phyloP scores from a whole-genome alignment of 2,888 invertebrate genomes.

The Homarus gammarus region DNA sequence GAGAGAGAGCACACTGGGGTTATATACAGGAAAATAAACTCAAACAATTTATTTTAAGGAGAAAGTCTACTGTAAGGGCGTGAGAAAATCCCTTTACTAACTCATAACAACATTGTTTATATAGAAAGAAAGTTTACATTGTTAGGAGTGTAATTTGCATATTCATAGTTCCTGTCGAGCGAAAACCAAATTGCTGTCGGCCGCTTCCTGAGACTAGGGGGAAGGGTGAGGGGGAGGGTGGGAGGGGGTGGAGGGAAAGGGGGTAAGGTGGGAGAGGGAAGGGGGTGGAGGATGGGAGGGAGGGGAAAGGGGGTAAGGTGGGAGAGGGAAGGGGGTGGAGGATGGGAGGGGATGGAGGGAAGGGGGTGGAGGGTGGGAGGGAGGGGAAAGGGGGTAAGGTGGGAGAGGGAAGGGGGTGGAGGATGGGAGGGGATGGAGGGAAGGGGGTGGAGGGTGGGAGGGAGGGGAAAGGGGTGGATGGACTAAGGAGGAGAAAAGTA shows the following conservation, averaged over 20 bases:
- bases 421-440: not conserved
- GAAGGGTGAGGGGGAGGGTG: not conserved
- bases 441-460: not conserved
- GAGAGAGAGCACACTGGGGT: too few species aligned
- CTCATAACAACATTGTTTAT: constrained; percentile 21
- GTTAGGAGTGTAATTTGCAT: constrained; percentile 48
- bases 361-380: not conserved
- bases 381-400: not conserved
- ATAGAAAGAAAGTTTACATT: constrained; percentile 15
- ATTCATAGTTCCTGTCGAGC: constrained; percentile 53
- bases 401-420: not conserved
- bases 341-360: not conserved
- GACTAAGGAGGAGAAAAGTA: not conserved
- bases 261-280: not conserved
- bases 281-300: not conserved
- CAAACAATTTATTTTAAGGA: too few species aligned
- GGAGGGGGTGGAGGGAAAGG: not conserved
- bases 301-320: not conserved
- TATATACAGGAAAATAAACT: too few species aligned
- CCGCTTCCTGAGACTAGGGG: not conserved
- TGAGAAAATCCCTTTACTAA: too few species aligned
- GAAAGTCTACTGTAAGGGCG: too few species aligned
- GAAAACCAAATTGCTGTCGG: constrained; percentile 17
- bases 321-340: not conserved
- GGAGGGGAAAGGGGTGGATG: too few species aligned